These are phyloP conservation scores for Cynopterus brachyotis DNA, from an alignment of 2,113 vertebrate genomes.

Conservation along the genomic window DNA sequence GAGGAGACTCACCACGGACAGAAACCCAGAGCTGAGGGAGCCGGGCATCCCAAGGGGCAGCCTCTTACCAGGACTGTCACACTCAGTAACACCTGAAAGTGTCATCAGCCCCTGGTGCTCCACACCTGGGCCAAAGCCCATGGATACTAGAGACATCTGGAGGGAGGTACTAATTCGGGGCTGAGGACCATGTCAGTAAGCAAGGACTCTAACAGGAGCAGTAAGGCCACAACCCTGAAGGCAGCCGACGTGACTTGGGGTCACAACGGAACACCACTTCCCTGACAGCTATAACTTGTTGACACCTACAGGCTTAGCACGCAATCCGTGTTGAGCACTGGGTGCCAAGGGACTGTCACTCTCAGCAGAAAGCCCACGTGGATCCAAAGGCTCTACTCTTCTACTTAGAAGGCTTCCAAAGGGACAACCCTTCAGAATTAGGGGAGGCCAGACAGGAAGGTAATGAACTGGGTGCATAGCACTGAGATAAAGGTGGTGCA, in stretches of 20 bases:
- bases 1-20: background rate
- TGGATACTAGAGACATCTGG: background rate
- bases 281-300: background rate
- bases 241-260: rapidly evolving
- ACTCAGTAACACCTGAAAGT: background rate
- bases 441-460: background rate
- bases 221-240: background rate
- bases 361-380: background rate
- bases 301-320: background rate
- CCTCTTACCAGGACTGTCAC: background rate
- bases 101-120: background rate
- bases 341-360: background rate
- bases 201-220: rapidly evolving
- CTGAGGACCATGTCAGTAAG: background rate
- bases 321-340: background rate
- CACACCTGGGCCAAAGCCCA: background rate
- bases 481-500: background rate
- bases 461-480: rapidly evolving
- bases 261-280: background rate
- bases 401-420: background rate
- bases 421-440: background rate
- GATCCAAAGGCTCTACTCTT: slow-evolving; percentile 8
- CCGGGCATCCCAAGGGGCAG: background rate
- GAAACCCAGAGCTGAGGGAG: background rate
- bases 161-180: background rate